phyloP scores from a whole-genome alignment of 1,140 invertebrate genomes.

The Dreissena polymorpha region DNA sequence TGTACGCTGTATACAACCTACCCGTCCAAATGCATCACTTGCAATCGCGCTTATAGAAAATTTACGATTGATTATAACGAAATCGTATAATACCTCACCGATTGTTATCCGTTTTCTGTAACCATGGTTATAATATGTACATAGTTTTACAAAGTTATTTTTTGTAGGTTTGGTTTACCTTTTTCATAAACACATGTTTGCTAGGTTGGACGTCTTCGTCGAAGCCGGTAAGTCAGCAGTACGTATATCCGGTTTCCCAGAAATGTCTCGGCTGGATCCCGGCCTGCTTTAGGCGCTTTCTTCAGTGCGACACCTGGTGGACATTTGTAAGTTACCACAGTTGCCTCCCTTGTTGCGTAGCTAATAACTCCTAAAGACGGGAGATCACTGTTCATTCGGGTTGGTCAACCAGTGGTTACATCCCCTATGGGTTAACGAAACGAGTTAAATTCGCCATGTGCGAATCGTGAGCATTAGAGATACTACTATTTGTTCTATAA shows the following conservation, averaged over 20 bases:
- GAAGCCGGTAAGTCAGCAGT: constrained; percentile 10
- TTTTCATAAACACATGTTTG: not conserved
- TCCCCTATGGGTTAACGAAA: too few species aligned
- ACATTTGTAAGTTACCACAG: constrained; percentile 23
- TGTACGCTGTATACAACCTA: too few species aligned
- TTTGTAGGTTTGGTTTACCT: not conserved
- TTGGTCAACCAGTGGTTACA: too few species aligned
- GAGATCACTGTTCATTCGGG: too few species aligned
- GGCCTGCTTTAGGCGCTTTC: not conserved
- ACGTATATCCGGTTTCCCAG: constrained; percentile 36
- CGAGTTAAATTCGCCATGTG: too few species aligned
- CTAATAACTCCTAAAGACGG: too few species aligned
- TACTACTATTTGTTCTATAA: too few species aligned
- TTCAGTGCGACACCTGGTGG: constrained; percentile 18
- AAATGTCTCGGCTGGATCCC: constrained; percentile 24
- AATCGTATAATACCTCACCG: too few species aligned
- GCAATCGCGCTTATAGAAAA: not conserved
- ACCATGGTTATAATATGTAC: not conserved
- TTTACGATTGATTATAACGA: not conserved
- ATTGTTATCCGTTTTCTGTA: not conserved
- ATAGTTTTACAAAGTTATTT: not conserved
- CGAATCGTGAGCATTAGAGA: too few species aligned
- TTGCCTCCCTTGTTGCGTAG: too few species aligned
- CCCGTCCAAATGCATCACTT: too few species aligned
- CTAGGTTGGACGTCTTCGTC: constrained; percentile 10